Percentiles rank a stretch among this genome's conserved stretches.
Evolutionary conservation across 2,113 vertebrate genomes (phyloP).

Genomic region (Petromus typicus): DNA sequence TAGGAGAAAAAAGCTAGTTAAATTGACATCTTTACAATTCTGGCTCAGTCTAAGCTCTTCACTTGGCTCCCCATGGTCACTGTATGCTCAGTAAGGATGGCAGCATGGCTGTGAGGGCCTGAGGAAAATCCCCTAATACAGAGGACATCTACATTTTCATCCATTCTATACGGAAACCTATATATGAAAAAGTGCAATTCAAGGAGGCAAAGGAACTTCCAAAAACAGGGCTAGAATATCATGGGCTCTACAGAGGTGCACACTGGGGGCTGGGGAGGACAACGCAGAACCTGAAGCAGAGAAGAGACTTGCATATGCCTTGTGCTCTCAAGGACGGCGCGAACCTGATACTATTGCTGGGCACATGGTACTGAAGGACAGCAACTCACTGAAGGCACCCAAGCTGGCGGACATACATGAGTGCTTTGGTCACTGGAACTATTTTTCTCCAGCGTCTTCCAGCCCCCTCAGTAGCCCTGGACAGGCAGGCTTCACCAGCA

Average conservation of each 20-base stretch:
- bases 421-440: background rate
- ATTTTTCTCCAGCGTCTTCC: background rate
- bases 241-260: background rate
- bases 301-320: rapidly evolving
- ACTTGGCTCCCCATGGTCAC: background rate
- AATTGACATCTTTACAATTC: background rate
- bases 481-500: background rate
- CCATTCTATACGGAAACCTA: background rate
- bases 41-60: background rate
- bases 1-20: slow-evolving; percentile 26
- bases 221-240: background rate
- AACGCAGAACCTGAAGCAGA: background rate
- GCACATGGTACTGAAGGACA: background rate
- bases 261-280: background rate
- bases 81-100: background rate
- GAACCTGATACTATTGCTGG: too few species aligned
- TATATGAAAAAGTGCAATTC: background rate
- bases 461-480: background rate
- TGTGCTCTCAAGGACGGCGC: background rate
- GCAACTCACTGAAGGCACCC: background rate
- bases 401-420: background rate
- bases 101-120: too few species aligned
- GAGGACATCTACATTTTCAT: background rate
- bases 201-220: background rate
- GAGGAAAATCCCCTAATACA: too few species aligned